These are phyloP conservation scores for Pseudocheirus occidentalis DNA, from an alignment of 2,797 vertebrate genomes.

Conservation along the genomic window DNA sequence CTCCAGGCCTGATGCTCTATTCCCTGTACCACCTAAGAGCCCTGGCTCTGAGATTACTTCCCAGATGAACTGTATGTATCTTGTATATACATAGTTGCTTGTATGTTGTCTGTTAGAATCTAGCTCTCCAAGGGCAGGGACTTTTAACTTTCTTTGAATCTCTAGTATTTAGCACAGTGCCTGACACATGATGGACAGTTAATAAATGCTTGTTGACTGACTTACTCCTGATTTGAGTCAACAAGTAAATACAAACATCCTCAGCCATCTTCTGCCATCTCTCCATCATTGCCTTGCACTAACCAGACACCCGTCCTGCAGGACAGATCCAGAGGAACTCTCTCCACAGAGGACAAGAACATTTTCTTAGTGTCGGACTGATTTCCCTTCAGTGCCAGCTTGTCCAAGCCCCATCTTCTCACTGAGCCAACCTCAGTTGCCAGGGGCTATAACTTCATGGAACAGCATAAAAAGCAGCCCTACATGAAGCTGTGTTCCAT, in stretches of 20 bases:
- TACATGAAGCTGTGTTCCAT: not conserved
- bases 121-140: not conserved
- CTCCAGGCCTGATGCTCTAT: not conserved
- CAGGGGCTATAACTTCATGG: not conserved
- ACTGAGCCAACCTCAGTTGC: not conserved
- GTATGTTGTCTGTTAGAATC: not conserved
- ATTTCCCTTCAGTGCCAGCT: not conserved
- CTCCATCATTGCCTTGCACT: not conserved
- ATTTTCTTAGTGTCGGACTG: not conserved
- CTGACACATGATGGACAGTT: not conserved
- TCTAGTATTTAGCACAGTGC: not conserved
- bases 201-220: not conserved
- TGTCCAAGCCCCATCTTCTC: not conserved
- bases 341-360: not conserved
- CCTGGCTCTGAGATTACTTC: too few relatives aligned
- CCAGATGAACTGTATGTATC: not conserved
- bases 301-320: not conserved
- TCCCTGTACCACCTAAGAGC: not conserved
- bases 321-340: not conserved
- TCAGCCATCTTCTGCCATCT: not conserved
- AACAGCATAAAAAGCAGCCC: not conserved
- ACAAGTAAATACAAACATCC: not conserved
- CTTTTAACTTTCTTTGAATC: not conserved
- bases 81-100: not conserved
- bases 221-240: not conserved